A percentile compares a stretch with the other conserved stretches of the same genome.
These are phyloP conservation scores for Serrognathus titanus DNA, from an alignment of 2,888 invertebrate genomes.

Conservation along the genomic window DNA sequence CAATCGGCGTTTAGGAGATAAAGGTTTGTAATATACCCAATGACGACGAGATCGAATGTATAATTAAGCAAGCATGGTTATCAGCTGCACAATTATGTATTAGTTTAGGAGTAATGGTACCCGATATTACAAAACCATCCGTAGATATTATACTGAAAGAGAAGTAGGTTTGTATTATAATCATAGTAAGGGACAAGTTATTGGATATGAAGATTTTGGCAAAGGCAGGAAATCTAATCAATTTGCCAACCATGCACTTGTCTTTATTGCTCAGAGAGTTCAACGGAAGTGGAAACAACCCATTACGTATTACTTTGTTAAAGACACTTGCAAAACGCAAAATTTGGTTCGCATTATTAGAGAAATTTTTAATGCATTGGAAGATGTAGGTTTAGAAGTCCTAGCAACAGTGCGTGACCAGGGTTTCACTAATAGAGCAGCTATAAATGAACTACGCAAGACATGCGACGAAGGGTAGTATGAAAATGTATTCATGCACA, in stretches of 20 bases:
- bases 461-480: not conserved
- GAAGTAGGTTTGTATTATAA: not conserved
- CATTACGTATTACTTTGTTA: not conserved
- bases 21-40: too few species aligned
- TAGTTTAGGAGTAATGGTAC: too few species aligned
- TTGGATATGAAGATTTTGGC: not conserved
- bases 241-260: not conserved
- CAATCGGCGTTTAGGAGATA: too few species aligned
- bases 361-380: not conserved
- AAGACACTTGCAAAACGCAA: not conserved
- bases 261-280: not conserved
- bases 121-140: too few species aligned
- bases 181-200: not conserved
- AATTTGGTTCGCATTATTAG: not conserved
- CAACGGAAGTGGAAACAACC: not conserved
- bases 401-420: not conserved
- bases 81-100: too few species aligned
- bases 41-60: too few species aligned
- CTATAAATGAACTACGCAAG: not conserved
- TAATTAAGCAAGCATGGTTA: too few species aligned
- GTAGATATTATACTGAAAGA: too few species aligned
- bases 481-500: not conserved
- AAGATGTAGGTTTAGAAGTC: not conserved
- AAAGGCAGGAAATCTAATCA: not conserved
- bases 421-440: not conserved